phyloP scores from a whole-genome alignment of 2,888 invertebrate species.

The Epiblema foenella region DNA sequence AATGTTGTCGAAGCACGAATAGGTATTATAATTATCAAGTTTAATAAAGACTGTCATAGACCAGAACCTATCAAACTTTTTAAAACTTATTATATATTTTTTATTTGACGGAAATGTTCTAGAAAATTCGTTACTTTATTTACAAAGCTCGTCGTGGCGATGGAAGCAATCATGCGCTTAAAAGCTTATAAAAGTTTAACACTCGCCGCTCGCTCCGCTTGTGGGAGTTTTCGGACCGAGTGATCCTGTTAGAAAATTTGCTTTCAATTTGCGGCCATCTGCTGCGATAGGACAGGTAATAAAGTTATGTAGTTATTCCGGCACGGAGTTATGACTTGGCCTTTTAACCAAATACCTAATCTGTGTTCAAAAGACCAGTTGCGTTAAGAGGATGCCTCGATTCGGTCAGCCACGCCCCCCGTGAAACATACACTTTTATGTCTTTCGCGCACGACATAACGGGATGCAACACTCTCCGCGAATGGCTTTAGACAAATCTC shows the following conservation, averaged over 20 bases:
- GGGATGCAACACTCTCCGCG: too few species aligned
- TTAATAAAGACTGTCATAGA: background rate
- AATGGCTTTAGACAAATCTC: too few species aligned
- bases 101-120: constrained; percentile 11
- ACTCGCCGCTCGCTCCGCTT: constrained; percentile 43
- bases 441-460: too few species aligned
- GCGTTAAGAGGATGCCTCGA: too few species aligned
- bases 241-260: constrained; percentile 47
- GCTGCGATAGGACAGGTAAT: constrained; percentile 3
- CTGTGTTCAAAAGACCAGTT: too few species aligned
- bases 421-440: too few species aligned
- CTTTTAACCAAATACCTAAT: too few species aligned
- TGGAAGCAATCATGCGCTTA: constrained; percentile 53
- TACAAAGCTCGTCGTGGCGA: constrained; percentile 43
- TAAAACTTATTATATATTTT: constrained; percentile 3
- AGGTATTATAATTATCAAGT: background rate
- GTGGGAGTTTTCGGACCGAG: constrained; percentile 45
- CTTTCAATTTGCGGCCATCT: constrained; percentile 42
- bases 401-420: too few species aligned
- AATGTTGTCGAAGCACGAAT: background rate
- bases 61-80: constrained; percentile 15
- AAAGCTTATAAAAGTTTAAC: constrained; percentile 52
- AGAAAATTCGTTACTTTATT: constrained; percentile 42
- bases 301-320: background rate
- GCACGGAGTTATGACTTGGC: too few species aligned